Percentiles rank a stretch among this genome's conserved stretches.
Evolutionary conservation across 2,113 vertebrate species (phyloP).

Genomic region (Propithecus coquereli): DNA sequence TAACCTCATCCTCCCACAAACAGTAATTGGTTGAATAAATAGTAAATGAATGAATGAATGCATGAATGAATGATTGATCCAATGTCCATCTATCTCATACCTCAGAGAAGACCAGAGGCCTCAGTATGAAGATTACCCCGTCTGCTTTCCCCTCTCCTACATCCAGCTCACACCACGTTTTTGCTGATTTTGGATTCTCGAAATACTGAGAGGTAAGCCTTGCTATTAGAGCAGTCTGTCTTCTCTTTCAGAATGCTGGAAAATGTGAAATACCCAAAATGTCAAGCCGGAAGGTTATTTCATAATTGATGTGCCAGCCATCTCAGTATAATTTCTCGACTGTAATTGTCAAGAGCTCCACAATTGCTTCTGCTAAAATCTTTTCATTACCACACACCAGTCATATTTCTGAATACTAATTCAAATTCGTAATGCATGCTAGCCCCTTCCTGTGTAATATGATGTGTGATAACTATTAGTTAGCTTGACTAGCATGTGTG

Average conservation of each 20-base stretch:
- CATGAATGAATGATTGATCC: neutral
- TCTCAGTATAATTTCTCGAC: slow-evolving; percentile 16
- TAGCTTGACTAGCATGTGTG: neutral
- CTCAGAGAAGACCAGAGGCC: neutral
- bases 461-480: neutral
- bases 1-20: neutral
- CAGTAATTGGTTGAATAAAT: neutral
- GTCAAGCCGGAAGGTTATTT: slow-evolving; percentile 30
- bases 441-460: neutral
- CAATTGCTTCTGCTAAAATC: slow-evolving; percentile 2
- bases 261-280: neutral
- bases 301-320: neutral
- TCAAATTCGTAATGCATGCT: neutral
- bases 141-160: neutral
- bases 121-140: neutral
- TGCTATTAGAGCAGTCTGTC: neutral
- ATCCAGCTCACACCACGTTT: neutral
- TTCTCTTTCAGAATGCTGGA: neutral
- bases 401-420: slow-evolving; percentile 17
- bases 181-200: neutral
- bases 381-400: neutral
- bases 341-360: neutral
- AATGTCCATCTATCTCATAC: neutral
- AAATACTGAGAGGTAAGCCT: neutral
- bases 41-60: neutral